Evolutionary conservation across 2,113 vertebrate species (phyloP).

Genomic region (Oryzias melastigma): DNA sequence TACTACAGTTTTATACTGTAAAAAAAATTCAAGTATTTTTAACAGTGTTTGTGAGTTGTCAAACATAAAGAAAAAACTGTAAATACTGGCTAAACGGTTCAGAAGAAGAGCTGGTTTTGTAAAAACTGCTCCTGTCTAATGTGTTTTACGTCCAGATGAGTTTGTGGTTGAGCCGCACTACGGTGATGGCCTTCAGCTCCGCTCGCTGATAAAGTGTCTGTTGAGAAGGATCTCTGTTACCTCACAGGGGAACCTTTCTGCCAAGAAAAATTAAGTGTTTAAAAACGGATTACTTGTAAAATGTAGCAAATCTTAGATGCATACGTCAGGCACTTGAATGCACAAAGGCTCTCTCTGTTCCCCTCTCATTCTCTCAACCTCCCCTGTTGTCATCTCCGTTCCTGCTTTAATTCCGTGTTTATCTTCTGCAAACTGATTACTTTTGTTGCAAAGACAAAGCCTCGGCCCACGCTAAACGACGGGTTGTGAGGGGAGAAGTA

Average conservation of each 20-base stretch:
- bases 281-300: slow-evolving; percentile 52
- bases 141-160: slow-evolving; percentile 15
- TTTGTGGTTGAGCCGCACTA: slow-evolving; percentile 25
- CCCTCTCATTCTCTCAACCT: slow-evolving; percentile 13
- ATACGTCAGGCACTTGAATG: slow-evolving; percentile 29
- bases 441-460: slow-evolving; percentile 56
- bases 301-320: slow-evolving; percentile 49
- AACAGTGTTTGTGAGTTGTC: no score
- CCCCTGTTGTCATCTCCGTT: slow-evolving; percentile 19
- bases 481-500: slow-evolving; percentile 32
- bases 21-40: no score
- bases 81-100: no score
- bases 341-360: slow-evolving; percentile 31
- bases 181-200: slow-evolving; percentile 20
- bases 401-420: slow-evolving; percentile 46
- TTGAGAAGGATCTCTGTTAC: slow-evolving; percentile 22
- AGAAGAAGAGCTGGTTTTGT: not conserved
- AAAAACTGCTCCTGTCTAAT: not conserved
- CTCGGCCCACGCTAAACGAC: slow-evolving; percentile 31
- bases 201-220: slow-evolving; percentile 3
- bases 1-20: no score
- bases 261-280: slow-evolving; percentile 36
- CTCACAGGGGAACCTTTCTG: slow-evolving; percentile 7
- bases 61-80: no score
- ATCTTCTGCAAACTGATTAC: slow-evolving; percentile 51